Evolutionary conservation across 2,888 invertebrate species (phyloP), one percentile per base, ranked within the genome.

Genomic region (Poecilobothrus nobilitatus): DNA sequence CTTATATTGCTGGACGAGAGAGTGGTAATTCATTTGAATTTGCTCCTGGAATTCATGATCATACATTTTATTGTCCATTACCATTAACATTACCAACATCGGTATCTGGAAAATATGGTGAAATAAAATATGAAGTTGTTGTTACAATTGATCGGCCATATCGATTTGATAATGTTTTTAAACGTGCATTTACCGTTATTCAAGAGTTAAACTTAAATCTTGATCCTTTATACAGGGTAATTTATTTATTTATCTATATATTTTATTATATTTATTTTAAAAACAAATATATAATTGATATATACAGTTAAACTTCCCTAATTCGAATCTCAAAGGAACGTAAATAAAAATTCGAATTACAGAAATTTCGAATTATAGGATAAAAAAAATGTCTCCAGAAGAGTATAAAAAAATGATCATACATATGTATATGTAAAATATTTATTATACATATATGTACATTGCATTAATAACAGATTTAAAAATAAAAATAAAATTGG

Each of bases 101-200:
- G 2, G 92, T 91, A 79, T 89, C 88, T 76, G 89, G 89, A 3
- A 84, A 89, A 75, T 84, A 84, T 80, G 91, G 94, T 0, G 86
- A 88, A 75, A 86, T 95, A 34, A 85, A 90, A 41, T 95, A 94
- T 77, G 88, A 87, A 5, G 86, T 92, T 10, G 91, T 90, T 77
- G 89, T 90, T 21, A 88, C 86, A 5, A 83, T 95, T 27, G 93
- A 94, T 78, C 85, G 91, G 37, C 92, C 93, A 15, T 92, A 91
- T 89, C 91, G 90, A 75, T 90, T 90, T 79, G 92, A 94, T 75
- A 65, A 65, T 65, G 37, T 65, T 37, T 65, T 37, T 20, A 65
- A 65, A 20, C 18, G 33, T 18, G 65, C 8, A 10, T 65, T 65
- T 37, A 91, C 89, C 66, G 89, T 95, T 18, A 85, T 91, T 68